Base-by-base conservation (phyloP, 1,140 invertebrate species). In the Hesperophylax magnus region DNA sequence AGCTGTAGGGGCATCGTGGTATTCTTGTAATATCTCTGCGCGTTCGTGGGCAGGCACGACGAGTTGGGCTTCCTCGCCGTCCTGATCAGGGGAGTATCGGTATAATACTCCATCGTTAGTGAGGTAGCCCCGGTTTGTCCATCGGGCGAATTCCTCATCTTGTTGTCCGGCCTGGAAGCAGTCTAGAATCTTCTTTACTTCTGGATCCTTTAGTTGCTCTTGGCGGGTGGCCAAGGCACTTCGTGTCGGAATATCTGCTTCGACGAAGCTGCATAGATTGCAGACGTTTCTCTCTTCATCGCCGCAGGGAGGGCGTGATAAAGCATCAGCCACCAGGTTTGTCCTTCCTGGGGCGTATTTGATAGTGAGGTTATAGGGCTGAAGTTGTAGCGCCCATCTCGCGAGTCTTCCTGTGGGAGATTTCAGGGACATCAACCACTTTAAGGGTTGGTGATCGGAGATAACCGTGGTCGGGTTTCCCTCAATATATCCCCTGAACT, bases 381-480 rank as follows among this genome's bases (percentile, higher is more conserved):
- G 90, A 2, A 92, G 77, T 17, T 47, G 47, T 34, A 91, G 65
- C 1, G 88, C 85, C 91, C 91, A 92, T 39, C 89, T 79, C 0
- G 88, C 88, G 8, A 90, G 61, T 6, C 86, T 74, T 8, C 87
- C 87, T 0, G 80, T 86, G 0, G 90, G 87, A 3, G 88, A 86
- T 83, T 89, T 91, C 0, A 90, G 81, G 0, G 83, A 84, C 56
- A 87, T 85, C 0, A 93, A 82, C 89, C 90, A 92, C 67, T 84
- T 85, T 5, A 92, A 80, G 0, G 89, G 85, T 83, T 89, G 89
- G 79, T 92, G 91, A 81, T 93, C 91, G 67, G 75, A 11, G 54
- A 52, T 52, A 47, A 71, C 22, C 3, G n/a, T 52, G 14, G 34
- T 39, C 4, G 9, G 8, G 15, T 11, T 82, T 11, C 87, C 88